A percentile compares a stretch with the other conserved stretches of the same genome.
phyloP scores from a whole-genome alignment of 2,113 vertebrate species.

The Neotoma lepida region DNA sequence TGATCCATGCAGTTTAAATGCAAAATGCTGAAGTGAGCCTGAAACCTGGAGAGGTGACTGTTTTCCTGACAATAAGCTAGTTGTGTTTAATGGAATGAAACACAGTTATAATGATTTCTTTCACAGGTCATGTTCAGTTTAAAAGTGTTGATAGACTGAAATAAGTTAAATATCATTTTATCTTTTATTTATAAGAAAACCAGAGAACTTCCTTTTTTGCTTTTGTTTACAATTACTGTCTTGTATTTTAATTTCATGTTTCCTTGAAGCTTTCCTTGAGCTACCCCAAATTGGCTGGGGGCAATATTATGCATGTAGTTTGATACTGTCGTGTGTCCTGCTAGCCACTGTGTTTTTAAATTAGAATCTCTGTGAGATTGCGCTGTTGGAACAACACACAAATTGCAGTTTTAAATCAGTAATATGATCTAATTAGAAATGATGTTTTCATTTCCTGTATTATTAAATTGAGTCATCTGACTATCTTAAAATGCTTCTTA shows the following conservation, averaged over 20 bases:
- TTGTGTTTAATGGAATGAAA: constrained; percentile 91
- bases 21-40: constrained; percentile 86
- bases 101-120: constrained; percentile 88
- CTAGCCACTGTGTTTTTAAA: constrained; percentile 71
- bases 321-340: constrained; percentile 67
- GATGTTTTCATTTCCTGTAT: constrained; percentile 84
- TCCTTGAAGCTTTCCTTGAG: neutral
- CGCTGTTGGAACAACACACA: constrained; percentile 73
- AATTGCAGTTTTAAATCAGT: constrained; percentile 82
- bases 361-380: constrained; percentile 76
- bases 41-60: constrained; percentile 83
- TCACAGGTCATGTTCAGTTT: constrained; percentile 88
- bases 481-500: constrained; percentile 78
- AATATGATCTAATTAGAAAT: constrained; percentile 83
- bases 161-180: constrained; percentile 83
- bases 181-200: constrained; percentile 77
- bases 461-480: constrained; percentile 81
- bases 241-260: constrained; percentile 40
- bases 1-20: constrained; percentile 88
- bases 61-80: constrained; percentile 88
- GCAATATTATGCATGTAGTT: neutral
- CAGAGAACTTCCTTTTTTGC: constrained; percentile 62
- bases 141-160: constrained; percentile 86
- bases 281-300: neutral
- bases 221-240: neutral